These are phyloP conservation scores for Erinaceus europaeus DNA, from an alignment of 2,113 vertebrate species.

Conservation along the genomic window DNA sequence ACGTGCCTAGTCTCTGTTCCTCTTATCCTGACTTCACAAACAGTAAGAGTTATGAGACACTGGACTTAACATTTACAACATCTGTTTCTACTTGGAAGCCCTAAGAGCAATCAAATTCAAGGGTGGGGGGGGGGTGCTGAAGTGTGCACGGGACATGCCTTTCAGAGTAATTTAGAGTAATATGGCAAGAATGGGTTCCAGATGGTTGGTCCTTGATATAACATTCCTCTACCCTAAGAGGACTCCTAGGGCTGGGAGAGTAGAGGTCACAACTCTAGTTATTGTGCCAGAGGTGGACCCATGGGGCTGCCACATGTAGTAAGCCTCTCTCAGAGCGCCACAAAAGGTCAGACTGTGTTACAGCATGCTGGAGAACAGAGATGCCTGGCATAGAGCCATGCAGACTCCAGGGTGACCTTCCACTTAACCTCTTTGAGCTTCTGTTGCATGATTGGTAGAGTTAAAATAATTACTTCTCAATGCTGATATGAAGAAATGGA, in stretches of 20 bases:
- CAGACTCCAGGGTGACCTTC: neutral
- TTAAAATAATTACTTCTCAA: neutral
- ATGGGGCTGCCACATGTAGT: fast-evolving
- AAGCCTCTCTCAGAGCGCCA: too few relatives aligned
- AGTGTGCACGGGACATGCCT: neutral
- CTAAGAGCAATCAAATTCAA: neutral
- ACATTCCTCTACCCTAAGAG: neutral
- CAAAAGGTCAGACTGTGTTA: neutral
- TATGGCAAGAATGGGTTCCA: neutral
- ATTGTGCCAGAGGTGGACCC: fast-evolving
- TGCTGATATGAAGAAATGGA: neutral
- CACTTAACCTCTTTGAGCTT: neutral
- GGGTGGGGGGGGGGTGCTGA: neutral
- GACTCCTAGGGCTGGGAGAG: neutral
- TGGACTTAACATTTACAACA: too few relatives aligned
- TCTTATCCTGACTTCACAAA: neutral
- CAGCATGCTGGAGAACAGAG: neutral
- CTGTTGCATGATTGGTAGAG: neutral
- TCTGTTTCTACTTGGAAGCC: neutral
- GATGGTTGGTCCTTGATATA: neutral
- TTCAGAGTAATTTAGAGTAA: neutral
- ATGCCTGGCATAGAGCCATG: neutral
- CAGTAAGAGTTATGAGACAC: neutral
- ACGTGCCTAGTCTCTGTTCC: neutral
- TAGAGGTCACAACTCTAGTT: neutral